These are phyloP conservation scores for Rhyacichthys aspro DNA, from an alignment of 2,797 vertebrate species.

Conservation along the genomic window DNA sequence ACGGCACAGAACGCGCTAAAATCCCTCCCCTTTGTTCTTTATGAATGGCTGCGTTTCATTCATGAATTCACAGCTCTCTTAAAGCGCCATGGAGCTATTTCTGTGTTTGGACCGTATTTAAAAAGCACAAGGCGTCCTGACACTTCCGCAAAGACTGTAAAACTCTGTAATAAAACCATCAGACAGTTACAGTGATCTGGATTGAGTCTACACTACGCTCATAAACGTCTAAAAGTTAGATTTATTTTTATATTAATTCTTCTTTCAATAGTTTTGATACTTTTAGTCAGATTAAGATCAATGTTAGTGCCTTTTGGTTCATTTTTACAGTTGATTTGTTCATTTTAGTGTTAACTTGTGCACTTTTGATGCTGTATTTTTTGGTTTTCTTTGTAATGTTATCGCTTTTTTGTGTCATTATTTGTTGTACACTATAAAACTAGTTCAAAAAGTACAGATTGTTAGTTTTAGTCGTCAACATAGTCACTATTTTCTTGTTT, in stretches of 20 bases:
- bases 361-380: too few relatives aligned
- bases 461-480: too few relatives aligned
- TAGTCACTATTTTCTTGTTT: too few relatives aligned
- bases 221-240: background rate
- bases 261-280: background rate
- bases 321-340: too few relatives aligned
- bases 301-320: too few relatives aligned
- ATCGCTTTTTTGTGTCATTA: too few relatives aligned
- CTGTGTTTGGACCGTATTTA: background rate
- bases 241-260: background rate
- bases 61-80: slow-evolving; percentile 68
- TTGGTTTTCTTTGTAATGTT: too few relatives aligned
- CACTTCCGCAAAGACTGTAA: background rate
- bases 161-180: background rate
- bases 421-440: too few relatives aligned
- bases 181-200: too few relatives aligned
- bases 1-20: slow-evolving; percentile 13
- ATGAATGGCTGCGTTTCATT: slow-evolving; percentile 85
- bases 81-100: slow-evolving; percentile 61
- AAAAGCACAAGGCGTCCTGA: background rate
- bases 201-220: background rate
- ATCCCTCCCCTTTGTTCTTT: slow-evolving; percentile 66
- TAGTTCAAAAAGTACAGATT: too few relatives aligned
- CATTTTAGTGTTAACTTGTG: too few relatives aligned
- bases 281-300: too few relatives aligned